Conservation (phyloP, 2,888 invertebrate species). For the Luperina testacea region DNA sequence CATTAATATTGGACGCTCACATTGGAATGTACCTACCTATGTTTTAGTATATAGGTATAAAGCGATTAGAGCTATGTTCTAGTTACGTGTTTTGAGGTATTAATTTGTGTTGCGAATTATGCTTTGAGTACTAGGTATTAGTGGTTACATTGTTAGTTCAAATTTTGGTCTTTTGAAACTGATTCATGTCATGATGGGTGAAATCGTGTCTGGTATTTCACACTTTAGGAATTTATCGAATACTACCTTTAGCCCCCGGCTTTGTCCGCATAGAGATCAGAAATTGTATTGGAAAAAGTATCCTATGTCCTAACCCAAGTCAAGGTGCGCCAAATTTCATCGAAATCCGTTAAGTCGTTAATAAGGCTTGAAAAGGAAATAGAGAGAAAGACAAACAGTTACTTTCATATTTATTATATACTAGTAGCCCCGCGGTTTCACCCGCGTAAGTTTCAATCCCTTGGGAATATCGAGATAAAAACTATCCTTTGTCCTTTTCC, state of each 20-base stretch:
- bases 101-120: conserved; percentile 31
- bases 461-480: too few species aligned
- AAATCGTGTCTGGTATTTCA: neutral
- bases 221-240: too few species aligned
- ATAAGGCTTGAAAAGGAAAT: neutral
- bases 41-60: conserved; percentile 1
- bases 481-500: too few species aligned
- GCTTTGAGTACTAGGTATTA: conserved; percentile 15
- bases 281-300: neutral
- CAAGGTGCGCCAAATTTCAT: neutral
- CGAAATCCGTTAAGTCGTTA: neutral
- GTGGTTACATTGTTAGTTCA: conserved; percentile 1
- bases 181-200: neutral
- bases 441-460: too few species aligned
- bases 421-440: too few species aligned
- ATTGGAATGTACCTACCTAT: conserved; percentile 23
- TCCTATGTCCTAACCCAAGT: neutral
- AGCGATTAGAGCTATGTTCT: conserved; percentile 40
- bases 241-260: neutral
- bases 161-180: neutral
- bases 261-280: neutral
- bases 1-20: conserved; percentile 69
- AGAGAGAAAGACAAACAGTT: neutral
- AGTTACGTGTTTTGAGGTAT: conserved; percentile 14
- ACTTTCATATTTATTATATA: neutral